Percentiles rank a stretch among this genome's conserved stretches.
phyloP scores from a whole-genome alignment of 1,140 invertebrate genomes.

The Mamestra configurata region DNA sequence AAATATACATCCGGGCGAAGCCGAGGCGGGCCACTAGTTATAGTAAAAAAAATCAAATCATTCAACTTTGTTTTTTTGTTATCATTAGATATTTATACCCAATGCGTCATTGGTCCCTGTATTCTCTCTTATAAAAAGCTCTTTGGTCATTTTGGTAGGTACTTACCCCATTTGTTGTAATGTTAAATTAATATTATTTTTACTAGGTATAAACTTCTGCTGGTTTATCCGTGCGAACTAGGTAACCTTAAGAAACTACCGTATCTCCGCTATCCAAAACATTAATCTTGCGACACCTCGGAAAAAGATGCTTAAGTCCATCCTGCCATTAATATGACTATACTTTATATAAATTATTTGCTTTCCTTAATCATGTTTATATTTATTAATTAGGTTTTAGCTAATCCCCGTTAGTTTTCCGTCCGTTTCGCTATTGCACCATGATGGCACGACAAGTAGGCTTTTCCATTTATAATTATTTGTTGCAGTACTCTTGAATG shows the following conservation, averaged over 20 bases:
- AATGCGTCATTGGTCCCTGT: too few species aligned
- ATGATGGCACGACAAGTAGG: background rate
- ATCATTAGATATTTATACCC: too few species aligned
- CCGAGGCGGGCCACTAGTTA: too few species aligned
- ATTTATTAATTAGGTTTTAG: conserved; percentile 9
- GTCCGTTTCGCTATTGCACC: background rate
- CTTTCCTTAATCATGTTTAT: background rate
- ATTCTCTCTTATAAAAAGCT: too few species aligned
- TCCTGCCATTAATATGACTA: conserved; percentile 3
- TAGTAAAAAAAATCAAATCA: too few species aligned
- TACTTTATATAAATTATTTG: background rate
- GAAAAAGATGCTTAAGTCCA: background rate
- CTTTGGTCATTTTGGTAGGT: too few species aligned
- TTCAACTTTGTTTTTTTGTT: too few species aligned
- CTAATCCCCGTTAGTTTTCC: background rate
- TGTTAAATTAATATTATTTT: too few species aligned
- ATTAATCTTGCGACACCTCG: background rate
- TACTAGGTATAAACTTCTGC: too few species aligned
- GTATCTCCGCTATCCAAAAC: background rate
- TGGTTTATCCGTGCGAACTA: too few species aligned
- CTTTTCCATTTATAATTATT: background rate
- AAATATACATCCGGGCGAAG: too few species aligned
- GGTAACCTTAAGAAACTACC: background rate
- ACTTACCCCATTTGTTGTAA: too few species aligned
- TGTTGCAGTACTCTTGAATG: conserved; percentile 11